These are phyloP conservation scores for Ephydatia muelleri DNA, from an alignment of 37 sponge, comb jelly and placozoan species.

Conservation along the genomic window DNA sequence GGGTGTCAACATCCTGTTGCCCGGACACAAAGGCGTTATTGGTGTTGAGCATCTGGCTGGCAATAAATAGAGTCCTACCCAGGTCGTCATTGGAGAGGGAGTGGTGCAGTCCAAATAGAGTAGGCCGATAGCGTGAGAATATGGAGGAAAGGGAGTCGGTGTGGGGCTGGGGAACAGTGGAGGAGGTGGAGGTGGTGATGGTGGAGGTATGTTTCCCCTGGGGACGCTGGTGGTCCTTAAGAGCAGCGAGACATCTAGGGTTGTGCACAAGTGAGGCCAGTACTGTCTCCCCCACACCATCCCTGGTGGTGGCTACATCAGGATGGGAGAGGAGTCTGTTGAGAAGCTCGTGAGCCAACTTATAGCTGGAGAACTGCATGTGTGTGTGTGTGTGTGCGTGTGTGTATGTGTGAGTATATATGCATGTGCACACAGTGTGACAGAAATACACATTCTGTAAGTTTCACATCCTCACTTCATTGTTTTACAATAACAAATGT, in stretches of 20 bases:
- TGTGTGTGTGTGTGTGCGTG: not conserved
- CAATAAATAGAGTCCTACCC: too few relatives aligned
- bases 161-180: not conserved
- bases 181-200: not conserved
- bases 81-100: too few relatives aligned
- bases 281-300: constrained; percentile 45
- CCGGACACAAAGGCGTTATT: too few relatives aligned
- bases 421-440: too few relatives aligned
- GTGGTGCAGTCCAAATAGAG: not conserved
- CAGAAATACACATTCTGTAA: too few relatives aligned
- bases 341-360: constrained; percentile 26
- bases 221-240: not conserved
- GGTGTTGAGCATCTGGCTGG: too few relatives aligned
- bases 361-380: constrained; percentile 22
- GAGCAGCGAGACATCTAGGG: constrained; percentile 22
- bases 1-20: too few relatives aligned
- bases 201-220: not conserved
- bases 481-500: too few relatives aligned
- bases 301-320: constrained; percentile 23
- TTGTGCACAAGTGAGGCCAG: constrained; percentile 67
- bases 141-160: not conserved
- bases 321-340: constrained; percentile 25
- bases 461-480: too few relatives aligned
- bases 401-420: too few relatives aligned
- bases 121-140: not conserved